Percentiles rank a stretch among this genome's conserved stretches.
Evolutionary conservation across 2,888 invertebrate species (phyloP).

Genomic region (Callinectes sapidus): DNA sequence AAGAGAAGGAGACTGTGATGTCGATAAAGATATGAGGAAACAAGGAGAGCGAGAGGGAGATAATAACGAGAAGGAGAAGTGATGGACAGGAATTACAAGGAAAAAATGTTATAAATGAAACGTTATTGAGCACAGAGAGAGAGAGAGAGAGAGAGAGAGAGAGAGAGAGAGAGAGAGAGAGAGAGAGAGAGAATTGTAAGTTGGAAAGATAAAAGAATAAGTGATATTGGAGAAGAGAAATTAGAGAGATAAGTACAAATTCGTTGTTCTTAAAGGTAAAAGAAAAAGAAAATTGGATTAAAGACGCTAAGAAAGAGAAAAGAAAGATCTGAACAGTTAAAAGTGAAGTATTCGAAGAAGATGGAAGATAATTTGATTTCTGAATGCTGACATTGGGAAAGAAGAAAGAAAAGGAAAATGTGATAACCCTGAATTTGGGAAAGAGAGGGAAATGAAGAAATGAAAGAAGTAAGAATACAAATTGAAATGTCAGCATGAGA

Average conservation of each 20-base stretch:
- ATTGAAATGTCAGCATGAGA: not conserved
- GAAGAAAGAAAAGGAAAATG: not conserved
- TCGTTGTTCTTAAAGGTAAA: too few species aligned
- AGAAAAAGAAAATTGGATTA: too few species aligned
- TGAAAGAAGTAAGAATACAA: not conserved
- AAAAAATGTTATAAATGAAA: not conserved
- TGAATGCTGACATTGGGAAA: too few species aligned
- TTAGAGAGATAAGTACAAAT: too few species aligned
- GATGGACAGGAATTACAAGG: not conserved
- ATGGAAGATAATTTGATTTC: too few species aligned
- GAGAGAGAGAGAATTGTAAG: too few species aligned
- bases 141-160: not conserved
- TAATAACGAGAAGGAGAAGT: not conserved
- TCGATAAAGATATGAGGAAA: not conserved
- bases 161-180: too few species aligned
- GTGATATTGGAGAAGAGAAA: too few species aligned
- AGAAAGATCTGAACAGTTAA: too few species aligned
- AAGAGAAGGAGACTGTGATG: not conserved
- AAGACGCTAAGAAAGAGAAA: too few species aligned
- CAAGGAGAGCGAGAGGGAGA: not conserved
- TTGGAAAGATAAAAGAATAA: too few species aligned
- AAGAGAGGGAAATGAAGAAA: not conserved
- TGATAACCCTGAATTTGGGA: not conserved
- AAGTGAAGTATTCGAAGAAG: too few species aligned
- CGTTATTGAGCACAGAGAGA: not conserved